Conservation (phyloP, 2,888 invertebrate species). For the Clistopyga incitator region DNA sequence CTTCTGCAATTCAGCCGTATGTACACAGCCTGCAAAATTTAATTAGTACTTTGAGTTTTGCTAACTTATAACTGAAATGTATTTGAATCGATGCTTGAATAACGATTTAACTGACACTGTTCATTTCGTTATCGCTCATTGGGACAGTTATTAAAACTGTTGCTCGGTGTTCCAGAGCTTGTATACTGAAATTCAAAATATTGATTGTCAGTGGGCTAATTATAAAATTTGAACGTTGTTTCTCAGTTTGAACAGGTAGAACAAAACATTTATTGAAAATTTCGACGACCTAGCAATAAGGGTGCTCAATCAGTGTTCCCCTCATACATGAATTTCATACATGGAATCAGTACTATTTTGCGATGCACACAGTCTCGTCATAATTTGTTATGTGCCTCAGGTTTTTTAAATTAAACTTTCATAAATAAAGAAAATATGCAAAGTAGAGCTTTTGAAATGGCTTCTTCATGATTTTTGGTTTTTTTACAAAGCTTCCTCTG, state of each 20-base stretch:
- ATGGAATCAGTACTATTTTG: no score
- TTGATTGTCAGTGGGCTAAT: not conserved
- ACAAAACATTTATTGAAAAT: not conserved
- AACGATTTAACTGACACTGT: not conserved
- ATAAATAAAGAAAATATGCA: no score
- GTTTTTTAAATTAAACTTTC: no score
- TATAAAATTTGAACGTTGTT: not conserved
- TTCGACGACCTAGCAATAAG: no score
- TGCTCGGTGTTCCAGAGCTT: not conserved
- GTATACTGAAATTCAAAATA: not conserved
- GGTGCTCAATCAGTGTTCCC: no score
- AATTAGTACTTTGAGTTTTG: slow-evolving; percentile 4
- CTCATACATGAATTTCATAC: no score
- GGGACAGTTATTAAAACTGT: not conserved
- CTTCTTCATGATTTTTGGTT: no score
- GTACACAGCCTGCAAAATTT: not conserved
- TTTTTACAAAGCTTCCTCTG: no score
- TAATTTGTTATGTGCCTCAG: no score
- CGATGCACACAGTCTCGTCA: no score
- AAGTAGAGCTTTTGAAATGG: no score
- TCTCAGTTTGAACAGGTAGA: not conserved
- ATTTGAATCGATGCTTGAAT: not conserved
- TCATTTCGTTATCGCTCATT: not conserved
- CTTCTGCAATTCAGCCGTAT: not conserved
- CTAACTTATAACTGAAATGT: not conserved